These are phyloP conservation scores for Coelinius sp. DNA, from an alignment of 2,888 invertebrate species.

Conservation along the genomic window DNA sequence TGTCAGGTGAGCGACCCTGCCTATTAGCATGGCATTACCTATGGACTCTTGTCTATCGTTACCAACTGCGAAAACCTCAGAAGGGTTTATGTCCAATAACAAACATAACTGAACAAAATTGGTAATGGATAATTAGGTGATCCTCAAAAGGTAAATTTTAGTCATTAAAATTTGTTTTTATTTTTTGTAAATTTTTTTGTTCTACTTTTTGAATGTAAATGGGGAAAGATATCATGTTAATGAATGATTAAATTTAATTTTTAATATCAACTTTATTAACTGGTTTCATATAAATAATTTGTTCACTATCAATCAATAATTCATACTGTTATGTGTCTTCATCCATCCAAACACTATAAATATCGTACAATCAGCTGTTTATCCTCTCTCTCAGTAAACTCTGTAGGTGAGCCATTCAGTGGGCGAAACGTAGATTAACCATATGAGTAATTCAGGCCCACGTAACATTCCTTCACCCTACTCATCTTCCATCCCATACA, in stretches of 20 bases:
- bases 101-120: constrained; percentile 16
- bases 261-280: too few relatives aligned
- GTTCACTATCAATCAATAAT: too few relatives aligned
- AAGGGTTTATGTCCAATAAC: constrained; percentile 19
- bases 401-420: neutral
- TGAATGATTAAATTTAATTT: neutral
- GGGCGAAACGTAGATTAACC: neutral
- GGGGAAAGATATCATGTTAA: neutral
- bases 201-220: neutral
- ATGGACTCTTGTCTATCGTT: constrained; percentile 40
- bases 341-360: neutral
- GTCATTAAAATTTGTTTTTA: constrained; percentile 12
- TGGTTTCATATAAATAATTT: too few relatives aligned
- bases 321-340: neutral
- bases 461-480: neutral
- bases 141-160: constrained; percentile 25
- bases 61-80: constrained; percentile 30
- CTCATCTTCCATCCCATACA: neutral
- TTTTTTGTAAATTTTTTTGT: constrained; percentile 20
- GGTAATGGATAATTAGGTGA: constrained; percentile 29
- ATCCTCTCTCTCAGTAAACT: neutral
- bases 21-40: constrained; percentile 49
- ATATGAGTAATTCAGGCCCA: constrained; percentile 14
- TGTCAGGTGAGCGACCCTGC: constrained; percentile 49
- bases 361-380: neutral